These are phyloP conservation scores for Ridgeia piscesae DNA, from an alignment of 1,140 invertebrate genomes.

Conservation along the genomic window DNA sequence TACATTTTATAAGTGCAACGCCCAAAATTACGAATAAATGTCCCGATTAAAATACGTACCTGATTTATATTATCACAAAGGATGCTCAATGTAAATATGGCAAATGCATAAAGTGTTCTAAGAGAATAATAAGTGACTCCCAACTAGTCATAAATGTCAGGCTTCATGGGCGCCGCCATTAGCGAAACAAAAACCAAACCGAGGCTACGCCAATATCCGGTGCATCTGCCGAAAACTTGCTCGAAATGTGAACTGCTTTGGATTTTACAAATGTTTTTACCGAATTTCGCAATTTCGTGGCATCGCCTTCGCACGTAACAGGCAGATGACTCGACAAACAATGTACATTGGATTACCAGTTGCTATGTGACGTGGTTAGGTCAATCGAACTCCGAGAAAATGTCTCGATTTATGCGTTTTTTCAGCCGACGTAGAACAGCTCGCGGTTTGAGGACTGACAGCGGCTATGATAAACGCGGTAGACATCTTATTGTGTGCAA, in stretches of 20 bases:
- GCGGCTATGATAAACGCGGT: slow-evolving; percentile 33
- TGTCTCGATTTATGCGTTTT: slow-evolving; percentile 52
- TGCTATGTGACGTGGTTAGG: not conserved
- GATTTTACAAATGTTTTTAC: slow-evolving; percentile 11
- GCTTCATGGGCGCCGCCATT: not conserved
- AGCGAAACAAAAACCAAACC: not conserved
- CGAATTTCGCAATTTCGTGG: slow-evolving; percentile 19
- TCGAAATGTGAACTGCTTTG: not conserved
- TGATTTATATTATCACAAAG: not conserved
- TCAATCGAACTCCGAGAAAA: slow-evolving; percentile 30
- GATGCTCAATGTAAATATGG: not conserved
- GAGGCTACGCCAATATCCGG: not conserved
- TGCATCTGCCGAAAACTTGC: not conserved
- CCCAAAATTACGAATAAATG: not conserved
- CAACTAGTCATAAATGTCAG: not conserved
- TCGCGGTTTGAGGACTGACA: slow-evolving; percentile 36
- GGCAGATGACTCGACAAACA: slow-evolving; percentile 11
- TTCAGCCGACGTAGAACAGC: slow-evolving; percentile 50
- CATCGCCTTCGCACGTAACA: not conserved
- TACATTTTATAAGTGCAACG: not conserved
- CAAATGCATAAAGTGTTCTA: not conserved
- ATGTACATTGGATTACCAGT: not conserved
- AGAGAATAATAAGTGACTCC: not conserved
- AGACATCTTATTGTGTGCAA: slow-evolving; percentile 51
- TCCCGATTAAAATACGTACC: not conserved